Conservation (phyloP, 53 echinoderm and acorn worm species). For the Henricia sp. region DNA sequence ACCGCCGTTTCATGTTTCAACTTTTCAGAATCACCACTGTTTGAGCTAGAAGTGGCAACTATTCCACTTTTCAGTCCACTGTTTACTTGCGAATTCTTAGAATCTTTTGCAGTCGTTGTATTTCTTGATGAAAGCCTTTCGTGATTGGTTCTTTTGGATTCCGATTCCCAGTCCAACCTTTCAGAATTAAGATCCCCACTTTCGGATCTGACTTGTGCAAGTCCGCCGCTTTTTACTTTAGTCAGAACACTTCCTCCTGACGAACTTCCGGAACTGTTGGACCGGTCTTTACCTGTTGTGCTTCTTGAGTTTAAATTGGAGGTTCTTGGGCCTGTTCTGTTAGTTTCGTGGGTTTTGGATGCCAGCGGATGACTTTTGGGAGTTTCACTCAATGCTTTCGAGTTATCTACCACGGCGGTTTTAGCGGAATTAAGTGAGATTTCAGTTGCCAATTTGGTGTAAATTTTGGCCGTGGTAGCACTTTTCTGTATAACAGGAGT, state of each 20-base stretch:
- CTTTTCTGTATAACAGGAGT: background rate
- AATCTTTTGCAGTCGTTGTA: background rate
- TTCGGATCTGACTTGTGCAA: background rate
- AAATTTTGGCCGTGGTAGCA: background rate
- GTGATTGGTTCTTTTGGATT: background rate
- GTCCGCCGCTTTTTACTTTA: background rate
- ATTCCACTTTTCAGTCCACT: too few species aligned
- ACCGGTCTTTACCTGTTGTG: background rate
- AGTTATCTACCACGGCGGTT: constrained; percentile 8
- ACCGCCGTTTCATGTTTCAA: constrained; percentile 19
- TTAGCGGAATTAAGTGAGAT: constrained; percentile 18
- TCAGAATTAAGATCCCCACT: background rate
- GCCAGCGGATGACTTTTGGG: background rate
- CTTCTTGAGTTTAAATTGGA: background rate
- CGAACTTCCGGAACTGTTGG: background rate
- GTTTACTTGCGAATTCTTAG: too few species aligned
- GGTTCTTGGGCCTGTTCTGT: background rate
- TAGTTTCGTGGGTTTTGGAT: background rate
- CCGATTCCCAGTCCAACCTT: background rate
- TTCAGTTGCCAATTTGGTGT: constrained; percentile 6
- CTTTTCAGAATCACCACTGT: too few species aligned
- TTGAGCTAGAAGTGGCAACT: too few species aligned
- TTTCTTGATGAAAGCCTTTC: background rate
- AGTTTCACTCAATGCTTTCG: background rate
- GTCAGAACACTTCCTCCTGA: background rate